Base-by-base conservation (phyloP, 2,888 invertebrate genomes). In the Drosophila aldrichi region DNA sequence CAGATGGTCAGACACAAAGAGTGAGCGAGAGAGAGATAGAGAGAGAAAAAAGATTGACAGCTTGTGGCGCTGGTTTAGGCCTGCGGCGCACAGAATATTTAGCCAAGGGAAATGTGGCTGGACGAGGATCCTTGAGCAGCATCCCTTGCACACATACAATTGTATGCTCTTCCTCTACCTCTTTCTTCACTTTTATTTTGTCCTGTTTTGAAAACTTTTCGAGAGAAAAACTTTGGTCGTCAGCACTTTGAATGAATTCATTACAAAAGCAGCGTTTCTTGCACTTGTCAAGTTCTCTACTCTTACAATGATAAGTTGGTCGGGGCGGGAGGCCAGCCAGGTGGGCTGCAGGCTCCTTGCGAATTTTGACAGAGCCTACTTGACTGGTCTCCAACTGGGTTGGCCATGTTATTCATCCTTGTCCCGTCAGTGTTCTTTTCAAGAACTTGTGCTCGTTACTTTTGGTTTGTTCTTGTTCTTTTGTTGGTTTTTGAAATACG, bases 241-340 rank as follows among this genome's bases (percentile, higher is more conserved):
- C 77, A 76, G 71, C 74, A 66, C 70, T 82, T 71, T 83, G 79
- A 81, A 84, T 86, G 86, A 70, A 84, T 81, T 81, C 82, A 84
- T 86, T 75, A 69, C 77, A 81, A 75, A 70, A 54, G 81, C 68
- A 59, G 69, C 75, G 67, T 74, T 82, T 77, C 75, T 71, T 77
- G 71, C 70, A 82, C 79, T 82, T 81, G 81, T 83, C 67, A 71
- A 66, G 74, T 74, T 74, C 54, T 29, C 41, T 54, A 46, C 68
- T 40, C 54, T 25, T 18, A 72, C 60, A 68, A 52, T 55, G 48
- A 58, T 44, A 41, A 38, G 41, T 46, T 29, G 46, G 54, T 14
- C 25, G 16, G 38, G 12, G 14, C 18, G 41, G 22, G 38, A 10
- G 43, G 44, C 20, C 43, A 29, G 62, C 64, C 80, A 76, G 80